Conservation (phyloP, 2,113 vertebrate genomes). For the Chamaea fasciata region DNA sequence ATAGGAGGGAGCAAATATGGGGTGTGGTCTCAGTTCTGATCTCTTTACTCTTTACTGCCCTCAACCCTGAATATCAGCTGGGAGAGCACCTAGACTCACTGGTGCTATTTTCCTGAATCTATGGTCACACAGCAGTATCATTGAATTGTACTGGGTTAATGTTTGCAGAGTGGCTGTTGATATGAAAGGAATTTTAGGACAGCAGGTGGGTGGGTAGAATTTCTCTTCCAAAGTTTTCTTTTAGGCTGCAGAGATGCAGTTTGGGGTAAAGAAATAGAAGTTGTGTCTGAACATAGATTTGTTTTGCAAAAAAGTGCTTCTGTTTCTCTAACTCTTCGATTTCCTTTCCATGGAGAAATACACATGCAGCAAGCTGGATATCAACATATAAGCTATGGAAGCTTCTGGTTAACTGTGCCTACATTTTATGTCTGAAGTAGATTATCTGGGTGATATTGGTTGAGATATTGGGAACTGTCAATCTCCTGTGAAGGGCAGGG, state of each 20-base stretch:
- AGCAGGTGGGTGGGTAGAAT: background rate
- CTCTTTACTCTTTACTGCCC: background rate
- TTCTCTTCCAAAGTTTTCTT: background rate
- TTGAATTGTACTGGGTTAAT: background rate
- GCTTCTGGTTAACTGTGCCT: background rate
- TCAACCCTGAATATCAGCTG: fast-evolving
- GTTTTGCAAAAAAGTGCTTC: background rate
- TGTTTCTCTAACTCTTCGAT: background rate
- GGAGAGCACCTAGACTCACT: background rate
- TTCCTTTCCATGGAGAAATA: background rate
- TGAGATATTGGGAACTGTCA: background rate
- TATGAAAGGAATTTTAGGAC: background rate
- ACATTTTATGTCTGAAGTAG: background rate
- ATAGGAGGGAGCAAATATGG: background rate
- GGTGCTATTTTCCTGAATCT: background rate
- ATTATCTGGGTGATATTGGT: background rate
- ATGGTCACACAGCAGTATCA: background rate
- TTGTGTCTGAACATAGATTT: background rate
- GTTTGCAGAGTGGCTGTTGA: background rate
- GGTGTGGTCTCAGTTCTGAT: background rate
- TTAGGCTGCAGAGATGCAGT: background rate
- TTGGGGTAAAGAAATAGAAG: background rate
- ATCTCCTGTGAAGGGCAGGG: background rate
- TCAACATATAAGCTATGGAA: background rate
- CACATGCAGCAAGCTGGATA: background rate